These are phyloP conservation scores for Lepeophtheirus salmonis DNA, from an alignment of 1,140 invertebrate species.

Conservation along the genomic window DNA sequence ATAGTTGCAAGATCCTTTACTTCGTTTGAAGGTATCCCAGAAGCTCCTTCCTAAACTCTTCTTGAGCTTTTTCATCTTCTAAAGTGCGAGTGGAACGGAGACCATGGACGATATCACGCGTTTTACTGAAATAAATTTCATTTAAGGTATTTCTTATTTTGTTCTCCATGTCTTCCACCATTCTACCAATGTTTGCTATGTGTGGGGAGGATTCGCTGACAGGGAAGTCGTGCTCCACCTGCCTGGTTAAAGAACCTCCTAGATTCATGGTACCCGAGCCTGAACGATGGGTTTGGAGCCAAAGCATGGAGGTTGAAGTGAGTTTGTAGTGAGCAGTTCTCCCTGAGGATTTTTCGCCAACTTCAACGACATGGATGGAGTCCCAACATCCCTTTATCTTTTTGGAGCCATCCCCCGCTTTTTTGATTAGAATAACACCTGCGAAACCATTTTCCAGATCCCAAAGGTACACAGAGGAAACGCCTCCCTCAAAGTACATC, in stretches of 20 bases:
- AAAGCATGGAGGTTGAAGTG: conserved; percentile 96
- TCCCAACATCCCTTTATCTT: conserved; percentile 99
- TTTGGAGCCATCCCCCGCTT: conserved; percentile 86
- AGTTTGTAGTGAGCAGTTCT: conserved; percentile 93
- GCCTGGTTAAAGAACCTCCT: conserved; percentile 88
- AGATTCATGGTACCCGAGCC: conserved; percentile 95
- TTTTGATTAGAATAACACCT: conserved; percentile 94
- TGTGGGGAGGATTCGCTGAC: conserved; percentile 84
- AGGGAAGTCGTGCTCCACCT: conserved; percentile 72
- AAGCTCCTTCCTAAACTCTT: conserved; percentile 8
- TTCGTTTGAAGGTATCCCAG: background rate
- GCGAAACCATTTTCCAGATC: conserved; percentile 97
- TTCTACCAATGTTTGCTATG: conserved; percentile 88
- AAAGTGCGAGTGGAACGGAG: conserved; percentile 67
- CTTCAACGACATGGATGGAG: conserved; percentile 97
- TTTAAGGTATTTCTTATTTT: conserved; percentile 95
- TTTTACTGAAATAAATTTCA: conserved; percentile 99
- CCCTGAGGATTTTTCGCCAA: conserved; percentile 82
- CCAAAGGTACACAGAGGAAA: conserved; percentile 98
- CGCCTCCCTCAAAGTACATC: conserved; percentile 98
- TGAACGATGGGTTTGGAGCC: conserved; percentile 93
- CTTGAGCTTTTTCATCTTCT: conserved; percentile 43
- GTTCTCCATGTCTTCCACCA: conserved; percentile 98
- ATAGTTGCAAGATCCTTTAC: too few species aligned
- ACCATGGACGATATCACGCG: conserved; percentile 95